Base-by-base conservation (phyloP, 2,888 invertebrate genomes). In the Atrina japonica region DNA sequence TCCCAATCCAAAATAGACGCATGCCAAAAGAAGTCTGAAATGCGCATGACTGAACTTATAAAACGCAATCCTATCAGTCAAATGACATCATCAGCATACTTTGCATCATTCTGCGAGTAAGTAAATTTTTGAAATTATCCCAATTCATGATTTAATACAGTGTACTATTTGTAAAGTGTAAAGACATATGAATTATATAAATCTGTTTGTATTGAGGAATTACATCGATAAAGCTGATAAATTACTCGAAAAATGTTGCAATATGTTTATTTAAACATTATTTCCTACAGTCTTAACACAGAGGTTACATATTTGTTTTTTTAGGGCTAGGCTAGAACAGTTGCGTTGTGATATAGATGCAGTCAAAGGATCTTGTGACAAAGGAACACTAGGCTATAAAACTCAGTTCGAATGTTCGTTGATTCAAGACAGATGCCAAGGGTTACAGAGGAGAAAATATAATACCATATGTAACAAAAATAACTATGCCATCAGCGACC, bases 71-170 rank as follows among this genome's bases (percentile, higher is more conserved):
- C 76, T 23, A 50, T 59, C 27, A 75, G 69, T 29, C 76, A 78
- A 11, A 68, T 78, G 41, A 78, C 80, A n/a, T 73, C 77, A 27
- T 71, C 73, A 29, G 73, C 73, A 1, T 82, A 78, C 70, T 82
- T 75, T 67, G 67, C 73, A 60, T 70, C 77, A 41, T 82, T 82
- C 61, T 82, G 81, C 79, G 59, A 73, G 81, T 81, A 73, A 77
- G 79, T 75, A 49, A 18, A 14, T 23, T 16, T 16, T 25, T 64
- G 5, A 27, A 23, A 49, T 30, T 52, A 2, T 3, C n/a, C 29
- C n/a, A 18, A 30, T 21, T 23, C n/a, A n/a, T n/a, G n/a, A n/a
- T n/a, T n/a, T n/a, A n/a, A n/a, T n/a, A n/a, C n/a, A n/a, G n/a
- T n/a, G n/a, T n/a, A n/a, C n/a, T n/a, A n/a, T n/a, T n/a, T n/a